Evolutionary conservation across 92 coral and sea anemone genomes (phyloP).

Genomic region (Ricordea florida): DNA sequence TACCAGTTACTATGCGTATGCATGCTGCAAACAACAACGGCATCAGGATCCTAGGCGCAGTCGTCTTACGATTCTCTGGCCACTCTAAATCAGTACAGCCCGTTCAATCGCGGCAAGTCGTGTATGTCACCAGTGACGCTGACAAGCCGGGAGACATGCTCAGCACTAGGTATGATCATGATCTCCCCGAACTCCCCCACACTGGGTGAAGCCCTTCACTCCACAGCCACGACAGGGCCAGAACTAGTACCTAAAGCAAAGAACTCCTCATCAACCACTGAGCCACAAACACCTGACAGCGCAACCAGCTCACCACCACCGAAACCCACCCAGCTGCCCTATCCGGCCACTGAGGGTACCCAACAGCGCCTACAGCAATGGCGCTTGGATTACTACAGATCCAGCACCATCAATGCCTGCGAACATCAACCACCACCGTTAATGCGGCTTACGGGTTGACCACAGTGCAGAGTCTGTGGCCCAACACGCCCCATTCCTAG

Average conservation of each 20-base stretch:
- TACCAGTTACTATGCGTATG: conserved; percentile 58
- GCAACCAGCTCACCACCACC: conserved; percentile 38
- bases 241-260: not conserved
- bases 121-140: too few species aligned
- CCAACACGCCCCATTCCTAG: conserved; percentile 62
- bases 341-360: conserved; percentile 48
- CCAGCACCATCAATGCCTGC: conserved; percentile 72
- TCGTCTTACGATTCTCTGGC: conserved; percentile 63
- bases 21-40: conserved; percentile 69
- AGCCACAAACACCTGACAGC: not conserved
- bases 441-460: conserved; percentile 56
- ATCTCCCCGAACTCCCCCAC: conserved; percentile 28
- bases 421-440: conserved; percentile 59
- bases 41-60: conserved; percentile 59
- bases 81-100: conserved; percentile 18
- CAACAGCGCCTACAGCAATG: conserved; percentile 37
- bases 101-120: conserved; percentile 47
- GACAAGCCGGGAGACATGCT: conserved; percentile 59
- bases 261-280: too few species aligned
- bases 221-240: not conserved
- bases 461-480: conserved; percentile 54
- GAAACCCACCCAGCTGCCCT: conserved; percentile 33
- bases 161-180: conserved; percentile 42
- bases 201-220: conserved; percentile 27
- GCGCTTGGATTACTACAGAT: conserved; percentile 55